Percentiles rank a stretch among this genome's conserved stretches.
phyloP scores from a whole-genome alignment of 1,140 invertebrate genomes.

The Uloborus diversus region DNA sequence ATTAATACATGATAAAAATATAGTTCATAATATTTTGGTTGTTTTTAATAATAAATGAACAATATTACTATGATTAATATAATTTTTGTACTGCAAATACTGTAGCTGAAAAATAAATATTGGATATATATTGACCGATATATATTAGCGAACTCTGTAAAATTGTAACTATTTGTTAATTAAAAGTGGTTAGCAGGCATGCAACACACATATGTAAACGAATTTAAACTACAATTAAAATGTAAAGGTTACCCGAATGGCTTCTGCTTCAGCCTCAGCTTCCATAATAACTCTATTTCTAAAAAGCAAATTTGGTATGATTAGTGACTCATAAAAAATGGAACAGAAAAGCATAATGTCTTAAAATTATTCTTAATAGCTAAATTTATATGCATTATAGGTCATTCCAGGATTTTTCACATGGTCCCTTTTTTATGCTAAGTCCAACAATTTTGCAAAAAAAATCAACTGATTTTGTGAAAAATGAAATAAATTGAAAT shows the following conservation, averaged over 20 bases:
- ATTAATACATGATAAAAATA: too few relatives aligned
- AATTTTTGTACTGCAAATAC: background rate
- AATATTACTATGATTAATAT: background rate
- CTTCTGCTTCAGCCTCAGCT: constrained; percentile 94
- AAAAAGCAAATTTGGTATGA: constrained; percentile 46
- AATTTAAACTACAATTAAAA: background rate
- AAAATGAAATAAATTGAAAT: background rate
- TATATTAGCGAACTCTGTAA: background rate
- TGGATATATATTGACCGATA: background rate
- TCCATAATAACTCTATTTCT: constrained; percentile 83
- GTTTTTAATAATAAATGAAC: too few relatives aligned
- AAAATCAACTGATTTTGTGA: background rate
- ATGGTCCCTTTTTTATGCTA: background rate
- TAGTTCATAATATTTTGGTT: too few relatives aligned
- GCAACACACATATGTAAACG: background rate
- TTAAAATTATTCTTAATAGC: background rate
- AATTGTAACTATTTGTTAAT: background rate
- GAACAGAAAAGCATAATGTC: background rate
- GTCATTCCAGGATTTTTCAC: background rate
- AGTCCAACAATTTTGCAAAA: background rate
- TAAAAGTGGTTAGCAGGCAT: background rate
- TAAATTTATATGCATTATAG: background rate
- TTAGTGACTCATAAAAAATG: background rate
- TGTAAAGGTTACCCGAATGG: constrained; percentile 72
- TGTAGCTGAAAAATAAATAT: background rate